Percentiles rank a stretch among this genome's conserved stretches.
Conservation (phyloP, 1,140 invertebrate genomes). For the Armadillidium nasatum region DNA sequence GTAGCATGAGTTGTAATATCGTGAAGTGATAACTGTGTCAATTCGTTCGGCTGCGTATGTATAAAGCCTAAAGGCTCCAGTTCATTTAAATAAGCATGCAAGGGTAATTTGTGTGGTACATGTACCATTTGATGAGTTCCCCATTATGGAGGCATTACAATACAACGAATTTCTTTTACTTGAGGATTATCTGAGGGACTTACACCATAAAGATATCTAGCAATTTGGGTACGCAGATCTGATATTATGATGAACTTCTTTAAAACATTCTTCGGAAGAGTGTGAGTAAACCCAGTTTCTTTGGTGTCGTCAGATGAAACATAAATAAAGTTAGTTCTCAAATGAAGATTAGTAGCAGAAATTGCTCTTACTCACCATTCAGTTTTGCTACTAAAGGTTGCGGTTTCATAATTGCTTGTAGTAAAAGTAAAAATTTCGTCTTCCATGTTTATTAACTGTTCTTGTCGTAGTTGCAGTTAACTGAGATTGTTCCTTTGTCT, state of each 20-base stretch:
- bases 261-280: slow-evolving; percentile 95
- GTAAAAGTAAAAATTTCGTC: slow-evolving; percentile 99
- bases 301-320: slow-evolving; percentile 99
- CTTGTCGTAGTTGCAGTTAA: slow-evolving; percentile 95
- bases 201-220: slow-evolving; percentile 92
- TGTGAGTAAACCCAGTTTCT: slow-evolving; percentile 98
- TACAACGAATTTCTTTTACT: slow-evolving; percentile 97
- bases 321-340: slow-evolving; percentile 98
- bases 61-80: slow-evolving; percentile 98
- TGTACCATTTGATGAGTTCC: slow-evolving; percentile 98
- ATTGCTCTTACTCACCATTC: slow-evolving; percentile 98
- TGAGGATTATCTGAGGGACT: slow-evolving; percentile 97
- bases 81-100: slow-evolving; percentile 91
- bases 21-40: slow-evolving; percentile 96
- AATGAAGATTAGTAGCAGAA: slow-evolving; percentile 95
- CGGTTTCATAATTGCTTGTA: slow-evolving; percentile 97
- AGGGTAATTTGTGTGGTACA: slow-evolving; percentile 81
- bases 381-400: slow-evolving; percentile 96
- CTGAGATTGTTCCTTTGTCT: slow-evolving; percentile 98
- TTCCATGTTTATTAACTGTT: slow-evolving; percentile 98
- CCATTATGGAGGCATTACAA: slow-evolving; percentile 97
- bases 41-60: slow-evolving; percentile 98
- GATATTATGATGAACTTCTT: slow-evolving; percentile 99
- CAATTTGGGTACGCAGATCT: slow-evolving; percentile 88
- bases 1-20: slow-evolving; percentile 56